These are phyloP conservation scores for Chrysolina oricalcia DNA, from an alignment of 2,888 invertebrate species.

Conservation along the genomic window DNA sequence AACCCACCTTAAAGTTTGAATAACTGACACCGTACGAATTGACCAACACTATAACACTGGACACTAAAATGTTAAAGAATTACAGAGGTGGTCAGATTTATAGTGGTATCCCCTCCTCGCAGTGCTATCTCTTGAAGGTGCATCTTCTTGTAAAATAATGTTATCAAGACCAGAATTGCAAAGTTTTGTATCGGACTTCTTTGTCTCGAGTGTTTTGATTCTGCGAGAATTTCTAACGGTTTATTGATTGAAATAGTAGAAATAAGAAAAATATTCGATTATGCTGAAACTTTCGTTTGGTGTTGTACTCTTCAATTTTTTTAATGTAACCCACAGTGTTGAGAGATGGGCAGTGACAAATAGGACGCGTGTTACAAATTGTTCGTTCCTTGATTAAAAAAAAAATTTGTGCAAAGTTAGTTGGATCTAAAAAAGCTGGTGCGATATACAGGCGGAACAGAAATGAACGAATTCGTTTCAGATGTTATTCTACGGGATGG, in stretches of 20 bases:
- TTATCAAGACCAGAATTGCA: conserved; percentile 35
- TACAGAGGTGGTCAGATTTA: conserved; percentile 60
- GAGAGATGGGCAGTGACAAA: no score
- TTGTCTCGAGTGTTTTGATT: conserved; percentile 1
- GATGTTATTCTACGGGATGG: no score
- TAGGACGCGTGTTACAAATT: no score
- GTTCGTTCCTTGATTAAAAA: no score
- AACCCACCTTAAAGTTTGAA: conserved; percentile 43
- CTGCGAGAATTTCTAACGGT: not conserved
- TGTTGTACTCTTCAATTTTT: no score
- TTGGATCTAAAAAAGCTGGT: no score
- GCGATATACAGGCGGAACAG: no score
- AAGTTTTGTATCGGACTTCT: not conserved
- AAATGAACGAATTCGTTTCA: no score
- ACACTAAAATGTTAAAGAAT: conserved; percentile 58
- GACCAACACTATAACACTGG: conserved; percentile 58
- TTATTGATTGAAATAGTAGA: not conserved
- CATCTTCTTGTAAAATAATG: conserved; percentile 24
- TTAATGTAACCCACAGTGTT: no score
- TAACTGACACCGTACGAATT: conserved; percentile 33
- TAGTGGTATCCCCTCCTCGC: conserved; percentile 57
- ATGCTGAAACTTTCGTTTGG: no score
- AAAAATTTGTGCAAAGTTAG: no score
- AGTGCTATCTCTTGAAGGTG: conserved; percentile 13
- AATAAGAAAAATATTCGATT: not conserved